Evolutionary conservation across 2,797 vertebrate genomes (phyloP), one percentile per base, ranked within the genome.

Genomic region (Gastrophryne carolinensis): DNA sequence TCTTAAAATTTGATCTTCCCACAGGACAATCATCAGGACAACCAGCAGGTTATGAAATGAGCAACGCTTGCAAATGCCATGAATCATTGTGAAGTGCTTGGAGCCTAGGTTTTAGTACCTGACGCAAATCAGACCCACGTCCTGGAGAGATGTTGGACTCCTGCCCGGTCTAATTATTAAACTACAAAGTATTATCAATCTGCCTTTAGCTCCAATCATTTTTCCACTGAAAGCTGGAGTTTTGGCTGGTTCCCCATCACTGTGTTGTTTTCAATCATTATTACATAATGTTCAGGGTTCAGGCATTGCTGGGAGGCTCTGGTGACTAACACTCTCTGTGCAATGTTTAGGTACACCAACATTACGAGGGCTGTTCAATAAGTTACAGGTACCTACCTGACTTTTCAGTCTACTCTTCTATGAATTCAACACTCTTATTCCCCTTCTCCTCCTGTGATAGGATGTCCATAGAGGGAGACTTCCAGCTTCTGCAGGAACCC

Each of bases 141-240:
- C 30, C 64, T 61, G 56, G 24, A n/a, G 44, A 53, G 44, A 39
- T 50, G 11, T 53, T 75, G 73, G 64, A 75, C 29, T 13, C 15
- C 54, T 35, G 68, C 73, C 73, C 73, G 44, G 64, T 24, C 64
- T 75, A 75, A 75, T 75, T 75, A 75, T 53, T 44, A 75, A 75
- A 75, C 73, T 52, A 68, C 53, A 75, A 75, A 50, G 65, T 68
- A 58, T 57, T 75, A 75, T 68, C 41, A 75, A 67, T 74, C 53
- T 75, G 30, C 63, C 54, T 60, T 67, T 21, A 67, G 63, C 41
- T 60, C 41, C 35, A 75, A 41, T 67, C 41, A 34, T 34, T 50
- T 60, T 64, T 15, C 27, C 15, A 21, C 35, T 58, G 49, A 35
- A 63, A 64, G 71, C 39, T 64, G 29, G 49, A 44, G 41, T 39